A percentile compares a stretch with the other conserved stretches of the same genome.
Conservation (phyloP, 2,113 vertebrate species). For the Sterrhoptilus dennistouni region DNA sequence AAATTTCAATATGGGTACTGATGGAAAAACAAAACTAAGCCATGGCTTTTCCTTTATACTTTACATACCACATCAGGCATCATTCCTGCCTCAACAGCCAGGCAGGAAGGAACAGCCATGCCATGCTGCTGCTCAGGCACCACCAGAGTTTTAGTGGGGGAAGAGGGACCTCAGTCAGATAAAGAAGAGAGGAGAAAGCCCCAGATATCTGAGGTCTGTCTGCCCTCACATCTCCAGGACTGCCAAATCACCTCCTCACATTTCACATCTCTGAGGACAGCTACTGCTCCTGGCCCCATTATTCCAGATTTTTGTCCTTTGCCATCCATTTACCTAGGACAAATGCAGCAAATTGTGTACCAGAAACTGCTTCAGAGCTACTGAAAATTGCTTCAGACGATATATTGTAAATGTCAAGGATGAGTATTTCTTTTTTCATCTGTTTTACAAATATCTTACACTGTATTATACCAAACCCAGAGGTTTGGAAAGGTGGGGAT, state of each 20-base stretch:
- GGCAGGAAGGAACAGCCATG: background rate
- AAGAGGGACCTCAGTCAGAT: background rate
- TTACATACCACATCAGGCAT: accelerated
- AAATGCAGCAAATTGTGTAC: background rate
- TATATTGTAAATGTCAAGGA: background rate
- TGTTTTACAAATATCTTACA: background rate
- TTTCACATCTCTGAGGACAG: background rate
- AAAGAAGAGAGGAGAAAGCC: background rate
- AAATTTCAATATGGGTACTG: background rate
- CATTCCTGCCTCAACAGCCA: background rate
- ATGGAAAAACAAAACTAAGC: background rate
- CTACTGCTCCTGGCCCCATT: background rate
- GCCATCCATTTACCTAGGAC: background rate
- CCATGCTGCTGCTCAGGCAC: background rate
- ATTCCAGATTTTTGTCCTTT: background rate
- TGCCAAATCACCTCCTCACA: background rate
- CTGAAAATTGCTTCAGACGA: background rate
- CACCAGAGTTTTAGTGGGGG: background rate
- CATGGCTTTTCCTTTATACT: background rate
- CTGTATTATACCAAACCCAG: background rate
- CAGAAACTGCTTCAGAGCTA: background rate
- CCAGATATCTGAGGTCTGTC: background rate
- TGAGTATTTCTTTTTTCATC: background rate
- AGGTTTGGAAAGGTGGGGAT: background rate
- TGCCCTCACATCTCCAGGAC: background rate